Conservation (phyloP, 2,888 invertebrate genomes). For the Pantelozetes paolii region DNA sequence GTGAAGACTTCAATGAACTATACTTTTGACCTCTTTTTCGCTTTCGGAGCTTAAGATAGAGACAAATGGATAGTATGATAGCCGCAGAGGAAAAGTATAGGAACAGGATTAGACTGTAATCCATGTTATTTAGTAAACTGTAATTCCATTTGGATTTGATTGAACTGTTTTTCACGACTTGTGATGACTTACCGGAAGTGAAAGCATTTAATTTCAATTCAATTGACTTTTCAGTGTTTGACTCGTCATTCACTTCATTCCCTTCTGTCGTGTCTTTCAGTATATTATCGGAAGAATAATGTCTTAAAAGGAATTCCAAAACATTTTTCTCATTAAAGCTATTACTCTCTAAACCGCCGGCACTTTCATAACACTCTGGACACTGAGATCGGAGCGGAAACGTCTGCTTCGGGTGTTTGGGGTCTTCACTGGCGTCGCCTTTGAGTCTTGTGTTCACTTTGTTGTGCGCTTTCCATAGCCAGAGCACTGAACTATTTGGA, state of each 20-base stretch:
- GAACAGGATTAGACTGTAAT: slow-evolving; percentile 70
- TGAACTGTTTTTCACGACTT: slow-evolving; percentile 20
- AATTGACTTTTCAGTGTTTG: not conserved
- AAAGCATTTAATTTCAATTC: not conserved
- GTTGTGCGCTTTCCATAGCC: slow-evolving; percentile 50
- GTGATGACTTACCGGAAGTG: not conserved
- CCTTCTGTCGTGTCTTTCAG: slow-evolving; percentile 31
- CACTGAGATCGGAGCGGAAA: slow-evolving; percentile 72
- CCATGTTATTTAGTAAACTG: slow-evolving; percentile 60
- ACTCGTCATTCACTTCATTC: not conserved
- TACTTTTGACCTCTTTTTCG: slow-evolving; percentile 49
- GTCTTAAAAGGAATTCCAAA: slow-evolving; percentile 60
- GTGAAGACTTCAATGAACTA: slow-evolving; percentile 11
- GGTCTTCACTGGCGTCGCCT: slow-evolving; percentile 84
- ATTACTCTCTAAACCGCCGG: slow-evolving; percentile 7
- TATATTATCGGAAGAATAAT: slow-evolving; percentile 54
- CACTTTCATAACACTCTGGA: slow-evolving; percentile 58
- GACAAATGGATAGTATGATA: slow-evolving; percentile 69
- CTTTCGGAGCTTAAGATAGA: slow-evolving; percentile 68
- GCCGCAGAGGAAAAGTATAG: slow-evolving; percentile 69
- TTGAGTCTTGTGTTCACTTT: slow-evolving; percentile 69
- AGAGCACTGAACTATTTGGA: slow-evolving; percentile 68
- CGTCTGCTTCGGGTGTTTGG: slow-evolving; percentile 77
- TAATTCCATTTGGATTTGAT: slow-evolving; percentile 43
- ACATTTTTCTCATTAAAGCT: slow-evolving; percentile 64